Evolutionary conservation across 2,797 vertebrate species (phyloP).

Genomic region (Nannoperca obscura): DNA sequence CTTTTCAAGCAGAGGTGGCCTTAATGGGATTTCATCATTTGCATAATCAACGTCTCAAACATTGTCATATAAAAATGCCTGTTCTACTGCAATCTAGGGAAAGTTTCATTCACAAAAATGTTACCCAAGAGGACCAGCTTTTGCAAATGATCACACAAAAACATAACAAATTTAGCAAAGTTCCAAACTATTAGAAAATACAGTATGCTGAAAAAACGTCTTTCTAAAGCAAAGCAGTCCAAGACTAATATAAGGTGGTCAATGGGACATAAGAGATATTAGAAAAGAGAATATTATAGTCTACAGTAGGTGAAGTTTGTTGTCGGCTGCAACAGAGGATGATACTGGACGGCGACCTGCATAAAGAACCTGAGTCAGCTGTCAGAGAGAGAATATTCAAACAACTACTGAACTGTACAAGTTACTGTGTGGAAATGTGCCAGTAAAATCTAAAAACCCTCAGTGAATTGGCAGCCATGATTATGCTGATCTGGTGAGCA

Average conservation of each 20-base stretch:
- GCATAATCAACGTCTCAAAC: neutral
- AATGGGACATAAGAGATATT: neutral
- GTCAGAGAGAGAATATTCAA: too few relatives aligned
- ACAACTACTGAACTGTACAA: neutral
- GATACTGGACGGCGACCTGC: neutral
- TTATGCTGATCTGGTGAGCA: neutral
- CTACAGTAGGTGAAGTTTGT: neutral
- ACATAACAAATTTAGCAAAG: neutral
- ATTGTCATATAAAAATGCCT: too few relatives aligned
- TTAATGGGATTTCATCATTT: neutral
- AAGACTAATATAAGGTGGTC: neutral
- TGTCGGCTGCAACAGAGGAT: neutral
- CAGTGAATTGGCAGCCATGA: too few relatives aligned
- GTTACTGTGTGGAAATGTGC: neutral
- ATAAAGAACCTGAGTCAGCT: neutral
- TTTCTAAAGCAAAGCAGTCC: neutral
- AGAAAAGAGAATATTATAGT: neutral
- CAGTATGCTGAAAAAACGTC: neutral
- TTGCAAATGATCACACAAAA: neutral
- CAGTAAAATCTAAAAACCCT: neutral
- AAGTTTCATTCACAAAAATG: neutral
- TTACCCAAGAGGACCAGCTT: neutral
- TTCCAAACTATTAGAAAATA: neutral
- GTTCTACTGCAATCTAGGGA: neutral
- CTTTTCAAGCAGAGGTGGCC: neutral